These are phyloP conservation scores for Apis cerana DNA, from an alignment of 1,140 invertebrate genomes.

Conservation along the genomic window DNA sequence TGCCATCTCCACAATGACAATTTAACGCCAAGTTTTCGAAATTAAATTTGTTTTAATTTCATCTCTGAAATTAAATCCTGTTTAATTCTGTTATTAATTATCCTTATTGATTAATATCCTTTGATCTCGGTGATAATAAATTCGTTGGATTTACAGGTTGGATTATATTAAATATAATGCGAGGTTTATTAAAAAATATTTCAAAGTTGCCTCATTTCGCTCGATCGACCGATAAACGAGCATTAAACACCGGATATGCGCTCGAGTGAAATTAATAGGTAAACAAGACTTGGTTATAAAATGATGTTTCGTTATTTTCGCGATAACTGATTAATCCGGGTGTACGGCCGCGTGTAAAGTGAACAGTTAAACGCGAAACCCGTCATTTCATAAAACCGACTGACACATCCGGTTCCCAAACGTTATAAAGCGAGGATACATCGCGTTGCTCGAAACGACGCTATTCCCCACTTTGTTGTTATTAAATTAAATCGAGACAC, in stretches of 20 bases:
- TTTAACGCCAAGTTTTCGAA: too few species aligned
- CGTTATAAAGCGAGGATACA: neutral
- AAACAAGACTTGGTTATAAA: constrained; percentile 14
- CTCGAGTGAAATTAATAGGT: constrained; percentile 18
- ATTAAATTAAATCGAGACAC: neutral
- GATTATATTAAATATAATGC: neutral
- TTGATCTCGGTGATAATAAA: too few species aligned
- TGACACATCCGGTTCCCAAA: neutral
- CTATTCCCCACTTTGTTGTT: neutral
- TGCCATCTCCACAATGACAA: too few species aligned
- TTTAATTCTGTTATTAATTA: too few species aligned
- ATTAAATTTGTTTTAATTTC: too few species aligned
- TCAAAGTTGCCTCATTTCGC: neutral
- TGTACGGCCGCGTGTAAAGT: neutral
- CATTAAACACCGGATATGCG: neutral
- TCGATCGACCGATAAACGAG: constrained; percentile 9
- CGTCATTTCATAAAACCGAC: neutral
- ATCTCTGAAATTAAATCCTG: too few species aligned
- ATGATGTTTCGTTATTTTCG: neutral
- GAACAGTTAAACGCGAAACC: neutral
- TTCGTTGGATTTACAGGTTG: too few species aligned
- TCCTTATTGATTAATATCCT: too few species aligned
- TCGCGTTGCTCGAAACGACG: neutral
- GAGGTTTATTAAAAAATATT: neutral
- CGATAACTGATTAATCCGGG: neutral